A percentile compares a stretch with the other conserved stretches of the same genome.
phyloP scores from a whole-genome alignment of 2,797 vertebrate genomes.

The Dermochelys coriacea region DNA sequence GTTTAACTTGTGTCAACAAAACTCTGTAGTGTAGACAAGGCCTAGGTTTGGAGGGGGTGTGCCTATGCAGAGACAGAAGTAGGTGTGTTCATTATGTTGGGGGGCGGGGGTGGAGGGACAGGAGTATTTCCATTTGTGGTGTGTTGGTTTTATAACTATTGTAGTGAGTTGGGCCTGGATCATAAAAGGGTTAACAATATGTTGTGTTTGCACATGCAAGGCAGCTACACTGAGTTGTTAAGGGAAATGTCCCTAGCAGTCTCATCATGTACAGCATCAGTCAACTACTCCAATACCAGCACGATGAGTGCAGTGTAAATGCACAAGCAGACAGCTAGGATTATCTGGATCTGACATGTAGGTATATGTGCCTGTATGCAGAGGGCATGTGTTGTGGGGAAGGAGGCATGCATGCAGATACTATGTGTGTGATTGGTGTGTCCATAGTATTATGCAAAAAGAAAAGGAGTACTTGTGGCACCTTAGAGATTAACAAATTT shows the following conservation, averaged over 20 bases:
- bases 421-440: neutral
- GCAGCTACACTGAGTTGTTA: neutral
- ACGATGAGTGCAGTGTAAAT: neutral
- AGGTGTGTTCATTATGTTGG: no score
- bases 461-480: no score
- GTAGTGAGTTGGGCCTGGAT: neutral
- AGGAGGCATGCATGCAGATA: neutral
- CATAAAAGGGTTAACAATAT: neutral
- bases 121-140: neutral
- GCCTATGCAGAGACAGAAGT: neutral
- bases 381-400: neutral
- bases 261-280: no score
- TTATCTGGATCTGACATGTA: neutral
- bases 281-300: no score
- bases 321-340: neutral
- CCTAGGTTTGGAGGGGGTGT: no score
- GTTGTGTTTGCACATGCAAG: neutral
- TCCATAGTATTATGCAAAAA: neutral
- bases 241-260: neutral
- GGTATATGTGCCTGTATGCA: neutral
- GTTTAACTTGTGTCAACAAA: no score
- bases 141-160: neutral
- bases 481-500: no score
- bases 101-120: neutral
- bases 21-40: no score